These are phyloP conservation scores for Hirtodrosophila confusa DNA, from an alignment of 2,888 invertebrate genomes.

Conservation along the genomic window DNA sequence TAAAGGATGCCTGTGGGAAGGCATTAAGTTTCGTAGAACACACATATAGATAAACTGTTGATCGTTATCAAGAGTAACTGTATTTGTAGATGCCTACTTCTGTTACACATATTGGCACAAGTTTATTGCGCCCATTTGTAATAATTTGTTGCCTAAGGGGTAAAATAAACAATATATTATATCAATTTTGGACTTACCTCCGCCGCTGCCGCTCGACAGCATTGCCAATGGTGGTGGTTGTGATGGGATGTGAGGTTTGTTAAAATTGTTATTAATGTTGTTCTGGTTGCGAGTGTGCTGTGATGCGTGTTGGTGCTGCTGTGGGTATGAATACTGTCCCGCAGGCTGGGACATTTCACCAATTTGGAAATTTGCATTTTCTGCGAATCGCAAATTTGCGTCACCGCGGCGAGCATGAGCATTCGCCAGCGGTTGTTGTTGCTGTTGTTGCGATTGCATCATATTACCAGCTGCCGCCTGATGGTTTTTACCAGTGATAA, in stretches of 20 bases:
- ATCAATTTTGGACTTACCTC: conserved; percentile 65
- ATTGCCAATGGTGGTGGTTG: conserved; percentile 55
- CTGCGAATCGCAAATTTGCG: conserved; percentile 51
- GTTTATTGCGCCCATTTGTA: too few relatives aligned
- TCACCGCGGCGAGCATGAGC: conserved; percentile 42
- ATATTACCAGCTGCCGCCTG: conserved; percentile 20
- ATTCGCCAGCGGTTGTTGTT: conserved; percentile 43
- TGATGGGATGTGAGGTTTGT: conserved; percentile 53
- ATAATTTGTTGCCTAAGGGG: too few relatives aligned
- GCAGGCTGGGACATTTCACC: conserved; percentile 38
- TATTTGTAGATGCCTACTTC: too few relatives aligned
- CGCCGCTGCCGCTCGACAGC: conserved; percentile 57
- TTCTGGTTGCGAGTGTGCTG: conserved; percentile 42
- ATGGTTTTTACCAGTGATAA: conserved; percentile 56
- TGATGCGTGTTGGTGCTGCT: conserved; percentile 17
- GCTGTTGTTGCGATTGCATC: conserved; percentile 37
- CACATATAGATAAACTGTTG: too few relatives aligned
- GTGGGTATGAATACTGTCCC: conserved; percentile 27
- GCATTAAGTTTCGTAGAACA: too few relatives aligned
- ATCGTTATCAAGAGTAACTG: too few relatives aligned
- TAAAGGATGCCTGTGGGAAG: too few relatives aligned
- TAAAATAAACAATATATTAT: too few relatives aligned
- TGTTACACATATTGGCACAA: too few relatives aligned
- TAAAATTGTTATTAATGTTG: conserved; percentile 41
- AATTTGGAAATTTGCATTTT: conserved; percentile 47